Evolutionary conservation across 53 echinoderm and acorn worm species (phyloP), one percentile per base, ranked within the genome.

Genomic region (Astropecten irregularis): DNA sequence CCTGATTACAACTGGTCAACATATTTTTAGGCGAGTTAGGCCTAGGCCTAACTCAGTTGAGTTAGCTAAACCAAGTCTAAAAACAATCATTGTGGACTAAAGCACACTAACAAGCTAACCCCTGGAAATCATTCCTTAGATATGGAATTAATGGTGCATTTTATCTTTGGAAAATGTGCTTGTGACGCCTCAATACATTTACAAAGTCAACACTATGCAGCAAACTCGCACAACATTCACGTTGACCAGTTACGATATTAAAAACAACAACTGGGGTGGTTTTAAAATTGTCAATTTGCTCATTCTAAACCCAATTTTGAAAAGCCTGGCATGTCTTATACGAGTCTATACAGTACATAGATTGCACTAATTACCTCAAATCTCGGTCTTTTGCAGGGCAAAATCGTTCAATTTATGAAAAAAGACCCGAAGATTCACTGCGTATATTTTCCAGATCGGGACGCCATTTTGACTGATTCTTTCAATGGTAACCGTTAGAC

Each of bases 391-490:
- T 33, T 30, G 15, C 62, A 29, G 34, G 40, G 48, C 46, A 79
- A 60, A 62, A 42, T 79, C 46, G 20, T 15, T 40, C 79, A 61
- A 44, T 79, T 46, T 40, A 79, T 62, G 62, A 46, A 74, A 79
- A 62, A 28, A 50, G 20, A 30, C 28, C 47, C 46, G 61, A 59
- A 36, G 38, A 42, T 79, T 79, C 56, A 4, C 2, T 28, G 27
- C 21, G 9, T 19, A 40, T 39, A 28, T 20, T 33, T 22, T 4
- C 46, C n/a, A 34, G 11, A 36, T 74, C 20, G 36, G 62, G 79
- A 79, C 79, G 79, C 79, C 79, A 79, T 79, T 79, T 79, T 79
- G 44, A 46, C 33, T 40, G 57, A 73, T 23, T 9, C 20, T 28
- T 29, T 40, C 47, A 40, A 40, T 61, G 79, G 79, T 32, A 30